Evolutionary conservation across 2,797 vertebrate genomes (phyloP).

Genomic region (Ispidina lecontei): DNA sequence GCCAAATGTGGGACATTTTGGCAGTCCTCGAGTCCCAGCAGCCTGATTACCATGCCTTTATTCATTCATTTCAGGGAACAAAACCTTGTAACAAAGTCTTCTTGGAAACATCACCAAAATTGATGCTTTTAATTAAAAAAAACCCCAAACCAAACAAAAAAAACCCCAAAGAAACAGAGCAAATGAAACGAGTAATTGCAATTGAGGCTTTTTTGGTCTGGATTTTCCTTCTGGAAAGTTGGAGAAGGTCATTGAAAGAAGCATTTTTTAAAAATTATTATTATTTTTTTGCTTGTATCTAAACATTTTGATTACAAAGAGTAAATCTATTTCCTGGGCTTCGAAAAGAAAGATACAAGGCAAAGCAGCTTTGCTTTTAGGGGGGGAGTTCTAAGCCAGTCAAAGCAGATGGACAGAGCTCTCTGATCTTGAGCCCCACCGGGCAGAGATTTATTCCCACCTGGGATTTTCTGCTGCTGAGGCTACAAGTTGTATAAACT

Average conservation of each 20-base stretch:
- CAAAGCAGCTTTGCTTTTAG: background rate
- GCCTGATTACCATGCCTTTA: background rate
- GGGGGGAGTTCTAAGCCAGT: background rate
- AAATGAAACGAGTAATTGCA: background rate
- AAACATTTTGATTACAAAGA: constrained; percentile 9
- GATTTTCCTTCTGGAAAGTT: constrained; percentile 38
- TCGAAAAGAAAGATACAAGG: background rate
- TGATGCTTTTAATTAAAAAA: constrained; percentile 1
- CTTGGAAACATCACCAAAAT: constrained; percentile 4
- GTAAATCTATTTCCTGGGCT: background rate
- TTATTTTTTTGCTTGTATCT: background rate
- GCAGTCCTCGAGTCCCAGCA: background rate
- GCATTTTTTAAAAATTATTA: background rate
- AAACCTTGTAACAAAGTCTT: background rate
- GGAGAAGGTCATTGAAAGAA: constrained; percentile 37
- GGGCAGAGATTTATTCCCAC: background rate
- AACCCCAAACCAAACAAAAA: background rate
- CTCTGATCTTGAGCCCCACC: background rate
- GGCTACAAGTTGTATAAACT: background rate
- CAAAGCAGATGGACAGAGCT: background rate
- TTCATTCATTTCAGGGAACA: constrained; percentile 22
- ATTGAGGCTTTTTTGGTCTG: background rate
- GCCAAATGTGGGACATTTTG: constrained; percentile 1
- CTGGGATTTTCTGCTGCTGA: background rate
- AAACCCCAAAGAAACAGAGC: background rate